Evolutionary conservation across 2,797 vertebrate genomes (phyloP), one percentile per base, ranked within the genome.

Genomic region (Falco columbarius): DNA sequence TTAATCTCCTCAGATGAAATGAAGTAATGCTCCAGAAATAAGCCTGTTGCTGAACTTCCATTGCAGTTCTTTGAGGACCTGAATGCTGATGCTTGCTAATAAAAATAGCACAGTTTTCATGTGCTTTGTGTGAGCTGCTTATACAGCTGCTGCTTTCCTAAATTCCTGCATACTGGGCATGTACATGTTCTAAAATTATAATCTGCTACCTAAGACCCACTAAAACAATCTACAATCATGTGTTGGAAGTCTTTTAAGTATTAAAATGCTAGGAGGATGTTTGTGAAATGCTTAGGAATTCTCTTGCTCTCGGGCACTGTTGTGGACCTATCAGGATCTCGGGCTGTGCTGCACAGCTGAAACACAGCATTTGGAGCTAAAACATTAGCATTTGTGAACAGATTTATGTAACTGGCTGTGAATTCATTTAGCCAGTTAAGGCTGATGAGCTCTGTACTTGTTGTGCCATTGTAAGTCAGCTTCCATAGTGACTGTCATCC

Each of bases 71-170:
- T 90, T 92, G 94, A 97, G 90, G 81, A 92, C 76, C 90, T 92
- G 92, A 96, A 93, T 93, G 92, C 86, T 85, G 93, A 95, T 95
- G 93, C 86, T 83, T 93, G 88, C 90, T 95, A 96, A 93, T 93
- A 96, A 95, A 97, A 97, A 97, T 95, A 95, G 93, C 89, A 58
- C 27, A 6, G 32, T 92, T 93, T 85, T 95, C 77, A 63, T 91
- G 92, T 93, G 86, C 95, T 95, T 95, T 95, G 89, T 95, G 81
- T 87, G 95, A 97, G 93, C 94, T 89, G 94, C 96, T 96, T 96
- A 93, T 93, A 61, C 96, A 97, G 96, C 95, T 96, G 96, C 84
- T 93, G 75, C 95, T 88, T 91, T 90, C 38, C 82, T 95, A 72
- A 96, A 95, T 91, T 96, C 95, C 90, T 83, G 72, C 63, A 36